Evolutionary conservation across 2,797 vertebrate genomes (phyloP), one percentile per base, ranked within the genome.

Genomic region (Gallinago nigripennis): DNA sequence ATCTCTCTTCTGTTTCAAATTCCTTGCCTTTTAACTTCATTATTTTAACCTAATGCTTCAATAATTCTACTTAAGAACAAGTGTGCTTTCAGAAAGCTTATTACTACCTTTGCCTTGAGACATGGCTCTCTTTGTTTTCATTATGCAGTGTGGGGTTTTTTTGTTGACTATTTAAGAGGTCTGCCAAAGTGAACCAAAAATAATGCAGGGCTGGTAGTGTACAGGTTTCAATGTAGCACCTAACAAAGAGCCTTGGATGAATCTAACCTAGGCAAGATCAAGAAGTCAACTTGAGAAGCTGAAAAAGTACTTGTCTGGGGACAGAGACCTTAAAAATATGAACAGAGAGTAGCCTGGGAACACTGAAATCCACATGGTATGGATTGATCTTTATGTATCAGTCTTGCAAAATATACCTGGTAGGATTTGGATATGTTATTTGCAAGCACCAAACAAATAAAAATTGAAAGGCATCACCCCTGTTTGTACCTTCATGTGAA

Each of bases 11-110:
- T 81, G 21, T 75, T 58, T 25, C 51, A 46, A 37, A 66, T 85
- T 95, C 72, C 48, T 75, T 91, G 58, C 43, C 41, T 76, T 94
- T 63, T 46, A 73, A 75, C 11, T 60, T 93, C 25, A 5, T 46
- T 61, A 21, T 85, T 91, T 92, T 86, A 41, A 86, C 31, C n/a
- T 56, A 92, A 63, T 56, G 43, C 41, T 76, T 94, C 58, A 75
- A 21, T 77, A 96, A 85, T 69, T 95, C 51, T 92, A 18, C 39
- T 76, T 45, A 86, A 82, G 68, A 87, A 82, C 21, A 94, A 54
- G 24, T 35, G 48, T 68, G 30, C 43, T 85, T 81, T 93, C 64
- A 71, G 84, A 51, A 91, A n/a, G n/a, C 23, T 72, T 90, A 41
- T 82, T 78, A 58, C 10, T 78, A 76, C 80, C 31, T 56, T 63